These are phyloP conservation scores for Hippasteria phrygiana DNA, from an alignment of 53 echinoderm and acorn worm species.

Conservation along the genomic window DNA sequence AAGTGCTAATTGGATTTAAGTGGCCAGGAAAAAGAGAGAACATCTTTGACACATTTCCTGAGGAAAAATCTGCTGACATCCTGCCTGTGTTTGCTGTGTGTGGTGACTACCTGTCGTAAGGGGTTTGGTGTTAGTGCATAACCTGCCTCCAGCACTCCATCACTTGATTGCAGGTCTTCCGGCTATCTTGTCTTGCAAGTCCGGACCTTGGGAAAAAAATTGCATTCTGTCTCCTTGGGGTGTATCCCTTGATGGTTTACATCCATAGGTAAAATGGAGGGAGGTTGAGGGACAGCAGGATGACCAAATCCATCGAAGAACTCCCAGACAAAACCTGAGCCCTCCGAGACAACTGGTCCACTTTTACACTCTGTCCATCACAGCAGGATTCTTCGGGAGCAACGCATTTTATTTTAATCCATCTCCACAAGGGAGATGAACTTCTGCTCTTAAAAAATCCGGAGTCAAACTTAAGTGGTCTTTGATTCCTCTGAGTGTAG, in stretches of 20 bases:
- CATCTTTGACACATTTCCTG: constrained; percentile 43
- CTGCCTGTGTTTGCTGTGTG: background rate
- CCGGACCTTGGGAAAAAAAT: background rate
- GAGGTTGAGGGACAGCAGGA: background rate
- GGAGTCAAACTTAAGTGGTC: constrained; percentile 11
- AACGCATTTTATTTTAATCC: background rate
- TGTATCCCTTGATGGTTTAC: constrained; percentile 5
- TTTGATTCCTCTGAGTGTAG: constrained; percentile 7
- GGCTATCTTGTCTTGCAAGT: background rate
- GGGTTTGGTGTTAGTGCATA: constrained; percentile 55
- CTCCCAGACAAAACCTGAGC: background rate
- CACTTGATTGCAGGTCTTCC: constrained; percentile 18
- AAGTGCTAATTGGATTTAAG: constrained; percentile 30
- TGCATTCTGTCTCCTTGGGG: background rate
- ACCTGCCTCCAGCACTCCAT: constrained; percentile 27
- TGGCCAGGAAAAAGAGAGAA: constrained; percentile 35
- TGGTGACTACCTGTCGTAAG: background rate
- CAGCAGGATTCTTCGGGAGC: background rate
- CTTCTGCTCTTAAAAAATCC: constrained; percentile 19
- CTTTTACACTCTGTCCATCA: background rate
- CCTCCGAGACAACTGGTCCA: background rate
- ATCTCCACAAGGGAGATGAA: background rate
- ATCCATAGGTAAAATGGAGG: background rate
- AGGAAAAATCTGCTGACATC: constrained; percentile 13
- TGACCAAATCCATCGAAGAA: background rate